phyloP scores from a whole-genome alignment of 2,113 vertebrate genomes.

The Eulemur rufifrons region DNA sequence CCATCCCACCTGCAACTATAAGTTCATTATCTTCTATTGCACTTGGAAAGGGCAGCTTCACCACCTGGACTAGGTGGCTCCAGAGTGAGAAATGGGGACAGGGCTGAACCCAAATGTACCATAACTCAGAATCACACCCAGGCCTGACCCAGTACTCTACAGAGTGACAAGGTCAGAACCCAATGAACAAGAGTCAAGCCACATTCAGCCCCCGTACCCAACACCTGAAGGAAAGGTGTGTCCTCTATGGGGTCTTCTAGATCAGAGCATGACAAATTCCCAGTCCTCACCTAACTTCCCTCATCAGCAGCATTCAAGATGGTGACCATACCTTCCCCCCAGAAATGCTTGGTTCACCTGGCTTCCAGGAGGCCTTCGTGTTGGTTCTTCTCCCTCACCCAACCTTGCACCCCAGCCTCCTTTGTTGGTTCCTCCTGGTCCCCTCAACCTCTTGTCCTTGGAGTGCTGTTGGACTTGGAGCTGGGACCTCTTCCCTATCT shows the following conservation, averaged over 20 bases:
- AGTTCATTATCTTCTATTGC: not conserved
- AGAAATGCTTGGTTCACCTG: not conserved
- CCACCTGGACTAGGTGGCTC: no score
- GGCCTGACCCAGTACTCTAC: no score
- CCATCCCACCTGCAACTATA: not conserved
- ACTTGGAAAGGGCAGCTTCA: not conserved
- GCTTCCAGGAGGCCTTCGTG: not conserved
- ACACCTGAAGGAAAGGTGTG: not conserved
- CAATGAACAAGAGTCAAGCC: not conserved
- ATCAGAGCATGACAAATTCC: not conserved
- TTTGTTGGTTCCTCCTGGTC: not conserved
- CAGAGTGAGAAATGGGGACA: not conserved
- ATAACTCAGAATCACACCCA: not conserved
- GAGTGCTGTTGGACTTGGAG: no score
- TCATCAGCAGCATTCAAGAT: not conserved
- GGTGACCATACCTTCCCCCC: not conserved
- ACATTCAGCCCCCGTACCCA: no score
- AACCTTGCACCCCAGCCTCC: not conserved
- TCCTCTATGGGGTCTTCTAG: not conserved
- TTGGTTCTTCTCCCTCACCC: not conserved
- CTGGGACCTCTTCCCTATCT: not conserved
- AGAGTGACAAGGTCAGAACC: not conserved
- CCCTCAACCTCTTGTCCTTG: not conserved
- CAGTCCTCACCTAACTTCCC: not conserved
- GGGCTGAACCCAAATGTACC: not conserved